A percentile compares a stretch with the other conserved stretches of the same genome.
These are phyloP conservation scores for Gallinago media DNA, from an alignment of 2,113 vertebrate genomes.

Conservation along the genomic window DNA sequence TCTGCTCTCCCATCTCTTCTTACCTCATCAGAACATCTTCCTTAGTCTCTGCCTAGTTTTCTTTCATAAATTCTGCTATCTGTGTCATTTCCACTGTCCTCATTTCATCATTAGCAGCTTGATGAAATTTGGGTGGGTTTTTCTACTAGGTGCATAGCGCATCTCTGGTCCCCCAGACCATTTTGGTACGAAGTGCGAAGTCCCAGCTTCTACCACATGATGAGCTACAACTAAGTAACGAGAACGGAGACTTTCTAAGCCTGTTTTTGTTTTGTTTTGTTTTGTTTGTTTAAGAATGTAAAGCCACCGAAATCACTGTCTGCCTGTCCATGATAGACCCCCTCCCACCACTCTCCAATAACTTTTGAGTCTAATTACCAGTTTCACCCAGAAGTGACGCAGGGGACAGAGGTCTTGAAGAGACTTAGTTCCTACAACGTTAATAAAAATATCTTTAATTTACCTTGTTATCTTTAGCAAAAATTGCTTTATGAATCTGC, in stretches of 20 bases:
- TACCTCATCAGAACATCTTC: neutral
- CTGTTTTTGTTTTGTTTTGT: neutral
- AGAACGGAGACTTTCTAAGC: neutral
- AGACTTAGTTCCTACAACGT: neutral
- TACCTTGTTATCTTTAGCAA: neutral
- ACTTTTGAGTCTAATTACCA: neutral
- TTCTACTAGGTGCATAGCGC: accelerated
- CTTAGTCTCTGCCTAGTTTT: neutral
- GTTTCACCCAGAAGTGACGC: neutral
- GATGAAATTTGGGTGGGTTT: neutral
- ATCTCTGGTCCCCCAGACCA: neutral
- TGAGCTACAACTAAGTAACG: neutral
- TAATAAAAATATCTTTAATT: neutral
- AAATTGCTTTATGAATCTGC: neutral
- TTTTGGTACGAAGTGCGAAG: neutral
- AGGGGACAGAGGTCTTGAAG: neutral
- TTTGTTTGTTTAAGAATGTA: no score
- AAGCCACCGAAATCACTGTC: neutral
- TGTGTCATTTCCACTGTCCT: neutral
- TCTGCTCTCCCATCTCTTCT: neutral
- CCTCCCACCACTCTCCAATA: neutral
- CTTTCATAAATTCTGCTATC: neutral
- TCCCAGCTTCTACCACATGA: neutral
- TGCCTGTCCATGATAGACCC: neutral
- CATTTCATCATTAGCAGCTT: neutral